phyloP scores from a whole-genome alignment of 2,888 invertebrate genomes.

The Amorpha juglandis region DNA sequence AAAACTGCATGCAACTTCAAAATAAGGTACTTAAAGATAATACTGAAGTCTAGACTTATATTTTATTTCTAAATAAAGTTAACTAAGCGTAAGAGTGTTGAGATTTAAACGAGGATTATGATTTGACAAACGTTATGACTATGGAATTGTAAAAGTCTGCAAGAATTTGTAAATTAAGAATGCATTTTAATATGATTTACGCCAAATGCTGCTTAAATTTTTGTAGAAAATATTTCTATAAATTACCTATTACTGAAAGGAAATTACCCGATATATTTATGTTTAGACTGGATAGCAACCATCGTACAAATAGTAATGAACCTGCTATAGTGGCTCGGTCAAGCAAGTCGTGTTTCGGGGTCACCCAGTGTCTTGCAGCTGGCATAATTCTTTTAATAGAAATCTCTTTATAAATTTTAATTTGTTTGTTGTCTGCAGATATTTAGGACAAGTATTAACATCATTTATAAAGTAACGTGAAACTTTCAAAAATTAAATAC shows the following conservation, averaged over 20 bases:
- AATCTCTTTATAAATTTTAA: background rate
- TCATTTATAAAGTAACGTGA: background rate
- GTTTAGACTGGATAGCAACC: too few species aligned
- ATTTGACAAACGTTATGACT: conserved; percentile 24
- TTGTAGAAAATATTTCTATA: background rate
- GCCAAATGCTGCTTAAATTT: background rate
- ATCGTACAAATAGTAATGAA: too few species aligned
- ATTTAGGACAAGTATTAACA: background rate
- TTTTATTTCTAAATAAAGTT: conserved; percentile 19
- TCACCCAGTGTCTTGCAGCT: too few species aligned
- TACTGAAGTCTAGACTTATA: conserved; percentile 5
- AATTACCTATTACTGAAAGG: too few species aligned
- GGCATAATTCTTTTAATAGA: background rate
- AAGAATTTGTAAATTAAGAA: background rate
- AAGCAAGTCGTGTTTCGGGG: background rate
- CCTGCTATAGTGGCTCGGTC: too few species aligned
- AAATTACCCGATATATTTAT: too few species aligned
- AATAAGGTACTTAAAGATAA: too few species aligned
- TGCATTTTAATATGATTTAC: too few species aligned
- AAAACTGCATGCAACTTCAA: too few species aligned
- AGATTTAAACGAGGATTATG: conserved; percentile 22
- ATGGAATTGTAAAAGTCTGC: conserved; percentile 10
- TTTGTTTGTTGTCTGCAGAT: background rate
- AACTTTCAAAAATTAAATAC: background rate
- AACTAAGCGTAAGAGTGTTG: conserved; percentile 9